Evolutionary conservation across 2,888 invertebrate species (phyloP).

Genomic region (Pandemis heparana): DNA sequence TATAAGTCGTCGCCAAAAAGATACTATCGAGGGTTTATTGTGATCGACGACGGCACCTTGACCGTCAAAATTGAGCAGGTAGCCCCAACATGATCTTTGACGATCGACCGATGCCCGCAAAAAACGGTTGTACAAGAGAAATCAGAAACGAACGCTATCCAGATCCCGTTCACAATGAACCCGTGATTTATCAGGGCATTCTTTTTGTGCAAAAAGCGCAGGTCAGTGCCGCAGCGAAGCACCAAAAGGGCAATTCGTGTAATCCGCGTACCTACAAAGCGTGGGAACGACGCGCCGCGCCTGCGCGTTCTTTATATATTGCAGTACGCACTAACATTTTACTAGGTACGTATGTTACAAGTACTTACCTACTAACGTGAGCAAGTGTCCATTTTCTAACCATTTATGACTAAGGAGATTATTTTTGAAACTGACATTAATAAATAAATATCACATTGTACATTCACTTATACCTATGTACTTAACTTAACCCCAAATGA

Average conservation of each 20-base stretch:
- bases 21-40: constrained; percentile 76
- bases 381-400: not conserved
- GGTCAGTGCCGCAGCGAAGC: constrained; percentile 81
- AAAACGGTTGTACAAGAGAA: constrained; percentile 69
- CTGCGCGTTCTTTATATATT: constrained; percentile 44
- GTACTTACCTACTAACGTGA: not conserved
- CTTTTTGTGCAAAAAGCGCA: constrained; percentile 82
- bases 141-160: constrained; percentile 70
- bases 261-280: constrained; percentile 72
- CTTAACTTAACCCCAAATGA: too few species aligned
- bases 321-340: not conserved
- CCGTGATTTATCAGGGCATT: constrained; percentile 80
- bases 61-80: constrained; percentile 82
- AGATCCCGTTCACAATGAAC: constrained; percentile 75
- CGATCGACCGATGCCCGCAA: constrained; percentile 66
- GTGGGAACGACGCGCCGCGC: constrained; percentile 66
- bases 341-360: not conserved
- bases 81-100: constrained; percentile 70
- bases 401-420: not conserved
- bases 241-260: constrained; percentile 83
- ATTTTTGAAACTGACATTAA: too few species aligned
- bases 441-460: too few species aligned
- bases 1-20: constrained; percentile 48
- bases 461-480: too few species aligned
- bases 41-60: constrained; percentile 80